phyloP scores from a whole-genome alignment of 2,113 vertebrate genomes.

The Choloepus hoffmanni region DNA sequence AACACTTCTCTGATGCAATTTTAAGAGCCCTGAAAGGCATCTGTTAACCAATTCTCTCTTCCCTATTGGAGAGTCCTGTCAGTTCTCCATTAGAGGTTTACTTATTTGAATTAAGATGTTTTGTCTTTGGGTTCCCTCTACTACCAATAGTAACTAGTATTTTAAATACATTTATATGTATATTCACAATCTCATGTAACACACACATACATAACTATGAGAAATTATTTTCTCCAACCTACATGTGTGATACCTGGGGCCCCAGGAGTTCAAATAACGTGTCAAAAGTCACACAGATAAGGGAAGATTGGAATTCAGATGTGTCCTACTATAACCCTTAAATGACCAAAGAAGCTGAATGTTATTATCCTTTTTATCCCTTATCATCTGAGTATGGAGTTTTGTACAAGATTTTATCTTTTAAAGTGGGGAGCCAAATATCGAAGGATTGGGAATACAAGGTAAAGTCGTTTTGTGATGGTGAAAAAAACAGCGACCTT shows the following conservation, averaged over 20 bases:
- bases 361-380: conserved; percentile 45
- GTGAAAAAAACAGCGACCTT: background rate
- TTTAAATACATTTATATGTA: conserved; percentile 32
- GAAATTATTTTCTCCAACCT: conserved; percentile 52
- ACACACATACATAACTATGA: background rate
- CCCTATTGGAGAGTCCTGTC: background rate
- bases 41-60: background rate
- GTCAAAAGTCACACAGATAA: conserved; percentile 24
- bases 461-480: background rate
- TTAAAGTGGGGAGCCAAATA: background rate
- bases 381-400: background rate
- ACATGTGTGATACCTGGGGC: background rate
- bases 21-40: background rate
- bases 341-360: conserved; percentile 36
- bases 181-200: conserved; percentile 28
- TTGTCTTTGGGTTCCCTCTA: background rate
- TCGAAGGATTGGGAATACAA: background rate
- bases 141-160: conserved; percentile 17
- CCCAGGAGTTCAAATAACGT: conserved; percentile 47
- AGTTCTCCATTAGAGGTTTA: background rate
- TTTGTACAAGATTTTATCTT: background rate
- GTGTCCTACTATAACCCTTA: conserved; percentile 22
- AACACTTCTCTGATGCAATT: background rate
- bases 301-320: conserved; percentile 44
- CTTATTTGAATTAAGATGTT: conserved; percentile 47